Base-by-base conservation (phyloP, 1,140 invertebrate species). In the Mercenaria mercenaria region DNA sequence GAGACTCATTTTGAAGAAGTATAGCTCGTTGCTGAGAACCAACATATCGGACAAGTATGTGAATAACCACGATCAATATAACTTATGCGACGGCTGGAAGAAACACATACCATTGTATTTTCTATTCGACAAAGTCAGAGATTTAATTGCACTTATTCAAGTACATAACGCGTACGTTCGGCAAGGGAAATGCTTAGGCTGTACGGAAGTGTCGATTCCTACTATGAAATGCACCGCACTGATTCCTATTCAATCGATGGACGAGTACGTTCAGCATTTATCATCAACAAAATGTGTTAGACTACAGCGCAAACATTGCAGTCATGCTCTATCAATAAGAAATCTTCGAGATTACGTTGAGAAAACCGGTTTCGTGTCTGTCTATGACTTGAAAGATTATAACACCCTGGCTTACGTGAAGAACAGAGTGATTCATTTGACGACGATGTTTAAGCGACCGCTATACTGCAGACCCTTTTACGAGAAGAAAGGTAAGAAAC, bases 401-500 rank as follows among this genome's bases (percentile, higher is more conserved):
- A 74, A 74, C 8, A 41, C 69, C 11, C 37, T 74, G 34, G 69
- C 69, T 8, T 74, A 37, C n/a, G 69, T 74, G 34, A 74, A 74
- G 37, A 74, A 74, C 69, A 34, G 69, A 43, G 69, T 74, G n/a
- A 15, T 74, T 34, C 69, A 74, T 37, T 43, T 74, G 23, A 74
- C 69, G 13, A 20, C 29, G 23, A 74, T 32, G 8, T 34, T 74
- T 34, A 74, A 74, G 37, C 69, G 34, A 43, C 69, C 69, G 18
- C 23, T 74, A 23, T n/a, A 23, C 23, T 8, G 41, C 23, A 74
- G 37, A 74, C 69, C 69, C 18, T 34, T 74, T 37, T 74, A 41
- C 69, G 32, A 74, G 32, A 74, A 74, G 29, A 74, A 74, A 74
- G 69, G 29, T 23, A 74, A 74, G 32, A 37, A 37, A 32, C 34